Conservation (phyloP, 1,140 invertebrate genomes). For the Hyles euphorbiae region DNA sequence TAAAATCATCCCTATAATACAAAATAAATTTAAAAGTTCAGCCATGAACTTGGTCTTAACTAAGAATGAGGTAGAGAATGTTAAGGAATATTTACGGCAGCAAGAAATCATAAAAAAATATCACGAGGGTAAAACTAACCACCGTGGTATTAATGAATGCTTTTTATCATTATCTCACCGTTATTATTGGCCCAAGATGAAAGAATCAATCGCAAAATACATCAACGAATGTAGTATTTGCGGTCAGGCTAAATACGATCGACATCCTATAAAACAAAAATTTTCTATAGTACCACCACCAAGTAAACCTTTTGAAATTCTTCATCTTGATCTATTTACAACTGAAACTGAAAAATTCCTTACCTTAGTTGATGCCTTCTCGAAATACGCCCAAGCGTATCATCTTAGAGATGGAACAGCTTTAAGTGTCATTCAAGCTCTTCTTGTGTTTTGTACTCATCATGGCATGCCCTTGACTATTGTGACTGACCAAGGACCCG, state of each 20-base stretch:
- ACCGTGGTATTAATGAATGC: slow-evolving; percentile 19
- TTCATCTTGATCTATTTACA: slow-evolving; percentile 12
- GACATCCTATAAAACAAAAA: slow-evolving; percentile 15
- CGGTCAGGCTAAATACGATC: slow-evolving; percentile 17
- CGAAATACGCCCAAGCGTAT: slow-evolving; percentile 22
- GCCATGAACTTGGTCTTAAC: slow-evolving; percentile 17
- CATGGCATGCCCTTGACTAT: slow-evolving; percentile 14
- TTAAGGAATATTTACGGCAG: slow-evolving; percentile 14
- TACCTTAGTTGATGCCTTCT: slow-evolving; percentile 17
- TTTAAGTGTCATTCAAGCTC: slow-evolving; percentile 9
- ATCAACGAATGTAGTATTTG: slow-evolving; percentile 18
- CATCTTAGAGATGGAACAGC: slow-evolving; percentile 11
- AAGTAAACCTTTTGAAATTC: slow-evolving; percentile 17
- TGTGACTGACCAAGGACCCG: slow-evolving; percentile 12
- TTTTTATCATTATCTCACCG: slow-evolving; percentile 10
- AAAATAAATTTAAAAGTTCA: slow-evolving; percentile 16
- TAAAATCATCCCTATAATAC: slow-evolving; percentile 16
- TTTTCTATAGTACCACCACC: slow-evolving; percentile 14
- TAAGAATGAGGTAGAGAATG: slow-evolving; percentile 16
- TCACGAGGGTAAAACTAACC: slow-evolving; percentile 26
- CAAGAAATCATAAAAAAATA: slow-evolving; percentile 22
- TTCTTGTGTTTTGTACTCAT: slow-evolving; percentile 11
- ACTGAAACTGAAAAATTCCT: slow-evolving; percentile 12
- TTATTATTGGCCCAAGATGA: slow-evolving; percentile 25
- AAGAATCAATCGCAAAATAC: slow-evolving; percentile 14